Evolutionary conservation across 2,797 vertebrate species (phyloP), one percentile per base, ranked within the genome.

Genomic region (Coccyzus lansbergi): DNA sequence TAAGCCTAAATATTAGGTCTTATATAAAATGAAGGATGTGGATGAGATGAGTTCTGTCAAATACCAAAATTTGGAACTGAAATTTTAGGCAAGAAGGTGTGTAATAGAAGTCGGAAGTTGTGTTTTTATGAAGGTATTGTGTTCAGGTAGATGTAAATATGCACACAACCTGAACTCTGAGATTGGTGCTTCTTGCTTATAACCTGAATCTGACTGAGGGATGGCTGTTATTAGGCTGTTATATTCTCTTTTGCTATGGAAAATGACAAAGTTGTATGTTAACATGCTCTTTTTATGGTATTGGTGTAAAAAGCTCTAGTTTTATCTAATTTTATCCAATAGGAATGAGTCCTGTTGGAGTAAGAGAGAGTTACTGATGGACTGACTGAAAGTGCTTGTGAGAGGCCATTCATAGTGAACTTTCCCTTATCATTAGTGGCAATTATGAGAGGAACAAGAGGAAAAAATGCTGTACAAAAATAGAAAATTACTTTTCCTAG

Each of bases 131-230:
- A 63, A 77, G 74, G 59, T n/a, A 31, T 91, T 0, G 0, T 29
- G 42, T 65, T 80, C 22, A 36, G 42, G 22, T 81, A 26, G 51
- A 80, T 68, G 75, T 56, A 78, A 60, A 78, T 83, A 49, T 88
- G 40, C 36, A 65, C 14, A 21, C 31, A 74, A 22, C 40, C 34
- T 65, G 76, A 46, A 64, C 91, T 76, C 81, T 68, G 78, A 72
- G 72, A 77, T 82, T 44, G 80, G 12, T 79, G 13, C 31, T 92
- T 90, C 72, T 91, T 92, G 67, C 86, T 92, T 86, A 51, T 46
- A 52, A 53, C 38, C 31, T 24, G 31, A 55, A 33, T 58, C 31
- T 79, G 64, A 48, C 1, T 1, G 10, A 60, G 28, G 51, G n/a
- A 92, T 60, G 60, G 34, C 59, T 96, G 1, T 89, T 95, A 33